A percentile compares a stretch with the other conserved stretches of the same genome.
Conservation (phyloP, 2,888 invertebrate species). For the Pseudococcus jackbeardsleyi region DNA sequence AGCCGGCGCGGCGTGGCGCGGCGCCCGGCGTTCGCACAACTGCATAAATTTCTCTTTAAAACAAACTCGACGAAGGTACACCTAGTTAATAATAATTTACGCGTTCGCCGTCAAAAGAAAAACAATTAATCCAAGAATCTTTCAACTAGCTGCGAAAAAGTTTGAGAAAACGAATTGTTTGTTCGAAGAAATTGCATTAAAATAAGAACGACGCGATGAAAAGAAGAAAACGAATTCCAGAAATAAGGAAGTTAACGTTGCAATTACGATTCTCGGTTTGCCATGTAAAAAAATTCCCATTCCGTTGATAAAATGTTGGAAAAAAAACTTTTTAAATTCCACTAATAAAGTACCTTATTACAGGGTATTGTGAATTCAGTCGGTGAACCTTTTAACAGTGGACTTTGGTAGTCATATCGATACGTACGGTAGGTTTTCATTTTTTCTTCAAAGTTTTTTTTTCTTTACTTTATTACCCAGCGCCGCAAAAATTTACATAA, state of each 20-base stretch:
- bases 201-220: conserved; percentile 22
- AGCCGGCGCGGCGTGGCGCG: neutral
- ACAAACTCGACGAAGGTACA: conserved; percentile 45
- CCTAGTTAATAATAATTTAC: conserved; percentile 43
- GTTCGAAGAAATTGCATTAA: conserved; percentile 49
- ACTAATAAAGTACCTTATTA: conserved; percentile 55
- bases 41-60: conserved; percentile 45
- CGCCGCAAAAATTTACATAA: conserved; percentile 41
- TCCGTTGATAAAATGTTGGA: conserved; percentile 15
- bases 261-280: conserved; percentile 53
- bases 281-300: conserved; percentile 29
- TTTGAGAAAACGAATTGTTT: conserved; percentile 48
- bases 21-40: neutral
- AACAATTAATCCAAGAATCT: conserved; percentile 53
- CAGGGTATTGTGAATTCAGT: conserved; percentile 52
- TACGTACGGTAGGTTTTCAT: conserved; percentile 21
- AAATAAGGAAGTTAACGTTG: conserved; percentile 55
- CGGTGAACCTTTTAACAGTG: conserved; percentile 54
- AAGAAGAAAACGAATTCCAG: conserved; percentile 24
- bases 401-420: conserved; percentile 51
- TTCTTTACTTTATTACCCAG: conserved; percentile 45
- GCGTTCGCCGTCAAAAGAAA: conserved; percentile 53
- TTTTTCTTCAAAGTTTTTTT: conserved; percentile 29
- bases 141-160: conserved; percentile 30
- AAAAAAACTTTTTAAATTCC: conserved; percentile 42